Evolutionary conservation across 2,113 vertebrate genomes (phyloP), one percentile per base, ranked within the genome.

Genomic region (Pangasianodon gigas): DNA sequence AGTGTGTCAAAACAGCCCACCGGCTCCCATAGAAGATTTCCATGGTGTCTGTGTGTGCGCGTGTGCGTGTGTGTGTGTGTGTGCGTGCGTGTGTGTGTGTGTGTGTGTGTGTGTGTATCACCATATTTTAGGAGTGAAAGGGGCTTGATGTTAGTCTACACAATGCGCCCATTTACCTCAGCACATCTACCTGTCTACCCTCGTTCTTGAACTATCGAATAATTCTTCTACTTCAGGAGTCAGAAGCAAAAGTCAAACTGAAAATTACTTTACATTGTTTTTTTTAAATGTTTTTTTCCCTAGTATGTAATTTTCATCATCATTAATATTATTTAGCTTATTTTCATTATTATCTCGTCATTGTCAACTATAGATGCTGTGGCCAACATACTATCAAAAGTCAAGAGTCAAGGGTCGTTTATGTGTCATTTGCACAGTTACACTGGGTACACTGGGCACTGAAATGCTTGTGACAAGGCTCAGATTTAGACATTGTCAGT

Each of bases 1-100:
- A 89, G 77, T 74, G 88, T 86, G 88, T 80, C 58, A 67, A 75
- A 80, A 48, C 85, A 89, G 74, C 88, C 74, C 74, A 86, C 46
- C 14, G 32, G 71, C 71, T 85, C 71, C 56, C 84, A 77, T 37
- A 52, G 56, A 75, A 75, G 2, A 74, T 85, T 85, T 85, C 67
- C 46, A 71, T 69, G n/a, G 46, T 67, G 58, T 67, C 62, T 56
- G 65, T 56, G 84, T 67, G 60, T 7, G 44, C 56, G 58, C 44
- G 56, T 44, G 41, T 79, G 37, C 16, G n/a, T 41, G n/a, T 58
- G 26, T 65, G 3, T 69, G 80, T 58, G 65, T 46, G 46, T 69
- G 79, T 8, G 46, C 56, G 84, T 67, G 60, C 7, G 41, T 41
- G 32, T 16, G 21, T 58, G 44, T 58, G 65, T 46, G 46, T 69